Conservation (phyloP, 1,140 invertebrate genomes). For the Magallana angulata region DNA sequence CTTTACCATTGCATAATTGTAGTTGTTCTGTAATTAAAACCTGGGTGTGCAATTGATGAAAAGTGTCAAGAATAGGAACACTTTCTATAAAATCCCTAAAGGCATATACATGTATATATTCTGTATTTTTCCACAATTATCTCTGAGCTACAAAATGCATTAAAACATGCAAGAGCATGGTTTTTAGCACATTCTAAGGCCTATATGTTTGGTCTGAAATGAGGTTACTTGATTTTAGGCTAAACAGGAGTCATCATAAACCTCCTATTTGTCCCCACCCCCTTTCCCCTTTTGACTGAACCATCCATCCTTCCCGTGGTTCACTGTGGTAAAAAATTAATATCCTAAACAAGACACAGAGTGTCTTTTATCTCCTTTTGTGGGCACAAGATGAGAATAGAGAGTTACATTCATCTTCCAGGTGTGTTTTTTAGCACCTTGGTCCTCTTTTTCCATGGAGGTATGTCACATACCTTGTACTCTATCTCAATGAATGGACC, state of each 20-base stretch:
- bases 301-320: not conserved
- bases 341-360: not conserved
- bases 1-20: not conserved
- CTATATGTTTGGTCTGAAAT: not conserved
- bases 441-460: not conserved
- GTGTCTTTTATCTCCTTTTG: not conserved
- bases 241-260: not conserved
- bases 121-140: too few species aligned
- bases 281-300: not conserved
- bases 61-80: slow-evolving; percentile 6
- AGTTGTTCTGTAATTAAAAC: slow-evolving; percentile 5
- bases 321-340: not conserved
- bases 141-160: not conserved
- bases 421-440: not conserved
- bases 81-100: not conserved
- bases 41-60: slow-evolving; percentile 13
- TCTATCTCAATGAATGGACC: not conserved
- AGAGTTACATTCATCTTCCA: not conserved
- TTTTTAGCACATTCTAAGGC: not conserved
- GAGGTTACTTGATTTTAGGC: not conserved
- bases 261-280: not conserved
- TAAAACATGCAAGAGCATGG: not conserved
- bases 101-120: not conserved
- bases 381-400: not conserved
- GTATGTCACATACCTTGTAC: not conserved